Evolutionary conservation across 1,140 invertebrate genomes (phyloP).

Genomic region (Trinorchestia longiramus): DNA sequence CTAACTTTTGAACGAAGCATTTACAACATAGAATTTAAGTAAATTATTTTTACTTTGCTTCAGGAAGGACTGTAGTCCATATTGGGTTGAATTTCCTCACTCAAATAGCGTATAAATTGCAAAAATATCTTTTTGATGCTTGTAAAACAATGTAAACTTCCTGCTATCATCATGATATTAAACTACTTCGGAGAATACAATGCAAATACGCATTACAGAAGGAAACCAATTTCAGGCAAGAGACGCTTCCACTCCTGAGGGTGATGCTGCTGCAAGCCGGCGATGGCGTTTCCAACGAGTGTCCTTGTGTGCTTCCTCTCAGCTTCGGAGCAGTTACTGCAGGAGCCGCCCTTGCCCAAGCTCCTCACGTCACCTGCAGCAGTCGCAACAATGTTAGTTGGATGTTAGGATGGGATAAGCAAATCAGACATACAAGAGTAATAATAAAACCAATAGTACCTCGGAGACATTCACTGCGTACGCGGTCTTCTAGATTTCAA

Average conservation of each 20-base stretch:
- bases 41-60: no score
- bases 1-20: no score
- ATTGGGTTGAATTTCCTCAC: not conserved
- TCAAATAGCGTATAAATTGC: not conserved
- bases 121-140: not conserved
- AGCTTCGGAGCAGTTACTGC: slow-evolving; percentile 22
- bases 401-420: no score
- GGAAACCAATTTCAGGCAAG: slow-evolving; percentile 40
- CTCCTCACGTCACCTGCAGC: slow-evolving; percentile 49
- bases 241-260: slow-evolving; percentile 42
- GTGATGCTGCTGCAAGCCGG: slow-evolving; percentile 21
- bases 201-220: not conserved
- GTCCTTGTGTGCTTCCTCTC: slow-evolving; percentile 27
- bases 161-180: not conserved
- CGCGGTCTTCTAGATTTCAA: not conserved
- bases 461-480: not conserved
- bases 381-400: not conserved
- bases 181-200: not conserved
- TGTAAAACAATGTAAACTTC: not conserved
- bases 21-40: no score
- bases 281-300: slow-evolving; percentile 33
- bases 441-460: not conserved
- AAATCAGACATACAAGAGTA: no score
- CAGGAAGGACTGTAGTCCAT: no score
- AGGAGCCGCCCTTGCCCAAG: slow-evolving; percentile 36